Percentiles rank a stretch among this genome's conserved stretches.
These are phyloP conservation scores for Adrianichthys oophorus DNA, from an alignment of 2,797 vertebrate species.

Conservation along the genomic window DNA sequence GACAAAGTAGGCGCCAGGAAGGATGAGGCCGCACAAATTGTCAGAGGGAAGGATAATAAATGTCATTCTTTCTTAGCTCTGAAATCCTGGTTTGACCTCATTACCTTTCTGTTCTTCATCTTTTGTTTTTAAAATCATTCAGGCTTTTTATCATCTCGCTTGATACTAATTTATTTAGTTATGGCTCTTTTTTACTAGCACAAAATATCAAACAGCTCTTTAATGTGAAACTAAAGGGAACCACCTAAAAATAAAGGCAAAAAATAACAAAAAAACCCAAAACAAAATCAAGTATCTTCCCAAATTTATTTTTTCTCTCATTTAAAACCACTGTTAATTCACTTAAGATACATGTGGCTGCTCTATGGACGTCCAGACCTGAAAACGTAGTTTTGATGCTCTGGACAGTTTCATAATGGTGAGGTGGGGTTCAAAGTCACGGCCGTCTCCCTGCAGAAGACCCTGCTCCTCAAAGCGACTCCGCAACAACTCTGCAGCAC, in stretches of 20 bases:
- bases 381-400: slow-evolving; percentile 81
- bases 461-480: slow-evolving; percentile 85
- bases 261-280: too few species aligned
- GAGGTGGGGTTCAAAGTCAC: slow-evolving; percentile 89
- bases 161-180: neutral
- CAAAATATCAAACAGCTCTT: too few species aligned
- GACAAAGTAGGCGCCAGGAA: slow-evolving; percentile 32
- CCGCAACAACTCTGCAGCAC: slow-evolving; percentile 54
- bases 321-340: fast-evolving
- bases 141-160: too few species aligned
- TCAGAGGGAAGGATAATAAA: slow-evolving; percentile 21
- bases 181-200: too few species aligned
- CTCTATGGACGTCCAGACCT: slow-evolving; percentile 67
- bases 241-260: too few species aligned
- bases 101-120: neutral
- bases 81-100: slow-evolving; percentile 6
- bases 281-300: neutral
- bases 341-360: too few species aligned
- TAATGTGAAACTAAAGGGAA: too few species aligned
- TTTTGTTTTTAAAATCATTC: too few species aligned
- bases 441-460: slow-evolving; percentile 79
- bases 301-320: neutral
- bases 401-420: slow-evolving; percentile 96
- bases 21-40: slow-evolving; percentile 37
- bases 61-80: slow-evolving; percentile 29